These are phyloP conservation scores for Grantiella picta DNA, from an alignment of 2,113 vertebrate species.

Conservation along the genomic window DNA sequence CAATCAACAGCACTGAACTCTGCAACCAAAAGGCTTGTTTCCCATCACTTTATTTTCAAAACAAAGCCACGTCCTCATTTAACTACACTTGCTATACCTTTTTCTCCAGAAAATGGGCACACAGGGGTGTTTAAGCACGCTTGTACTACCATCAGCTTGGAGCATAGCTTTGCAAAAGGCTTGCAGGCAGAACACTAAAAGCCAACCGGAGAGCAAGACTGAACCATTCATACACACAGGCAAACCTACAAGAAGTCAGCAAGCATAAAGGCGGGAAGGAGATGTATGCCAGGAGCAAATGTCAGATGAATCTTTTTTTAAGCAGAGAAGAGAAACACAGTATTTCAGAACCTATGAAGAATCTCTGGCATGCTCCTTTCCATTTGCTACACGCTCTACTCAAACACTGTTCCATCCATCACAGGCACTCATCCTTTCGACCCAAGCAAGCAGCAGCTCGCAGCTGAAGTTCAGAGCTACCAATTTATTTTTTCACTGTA, in stretches of 20 bases:
- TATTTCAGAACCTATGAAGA: conserved; percentile 1
- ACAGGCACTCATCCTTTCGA: not conserved
- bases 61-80: not conserved
- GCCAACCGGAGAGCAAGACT: not conserved
- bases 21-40: not conserved
- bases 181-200: not conserved
- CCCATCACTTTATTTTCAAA: conserved; percentile 1
- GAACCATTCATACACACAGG: not conserved
- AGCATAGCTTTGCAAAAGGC: not conserved
- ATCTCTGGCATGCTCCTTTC: not conserved
- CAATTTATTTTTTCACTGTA: not conserved
- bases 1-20: not conserved
- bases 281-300: not conserved
- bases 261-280: not conserved
- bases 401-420: not conserved
- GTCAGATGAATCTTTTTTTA: not conserved
- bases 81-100: not conserved
- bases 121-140: not conserved
- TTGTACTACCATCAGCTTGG: not conserved
- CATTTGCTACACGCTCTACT: not conserved
- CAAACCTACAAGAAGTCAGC: not conserved
- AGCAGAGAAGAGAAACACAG: not conserved
- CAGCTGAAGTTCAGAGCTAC: not conserved
- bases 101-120: not conserved
- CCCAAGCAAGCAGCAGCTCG: not conserved